Conservation (phyloP, 2,113 vertebrate genomes). For the Noturus placidus region DNA sequence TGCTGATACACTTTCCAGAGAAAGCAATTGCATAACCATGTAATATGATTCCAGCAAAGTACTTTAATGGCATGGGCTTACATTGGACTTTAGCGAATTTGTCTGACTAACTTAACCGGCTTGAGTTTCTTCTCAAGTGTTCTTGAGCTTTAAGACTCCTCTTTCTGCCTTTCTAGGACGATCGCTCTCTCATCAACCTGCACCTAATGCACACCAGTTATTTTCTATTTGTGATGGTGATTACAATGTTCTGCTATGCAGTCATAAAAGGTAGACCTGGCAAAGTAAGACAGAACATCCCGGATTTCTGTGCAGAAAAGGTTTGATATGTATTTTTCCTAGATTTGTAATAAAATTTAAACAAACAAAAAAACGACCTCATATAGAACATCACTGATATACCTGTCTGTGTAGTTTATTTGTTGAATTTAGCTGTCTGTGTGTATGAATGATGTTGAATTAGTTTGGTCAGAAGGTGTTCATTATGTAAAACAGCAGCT, state of each 20-base stretch:
- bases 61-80: not conserved
- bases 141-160: not conserved
- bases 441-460: not conserved
- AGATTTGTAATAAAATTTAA: not conserved
- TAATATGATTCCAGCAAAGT: not conserved
- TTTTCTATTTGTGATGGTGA: constrained; percentile 99
- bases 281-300: constrained; percentile 88
- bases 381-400: not conserved
- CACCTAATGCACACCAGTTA: constrained; percentile 99
- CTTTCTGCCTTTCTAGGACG: constrained; percentile 78
- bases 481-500: not conserved
- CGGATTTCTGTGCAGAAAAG: constrained; percentile 83
- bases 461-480: not conserved
- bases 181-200: constrained; percentile 97
- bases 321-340: constrained; percentile 7
- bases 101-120: not conserved
- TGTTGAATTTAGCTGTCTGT: not conserved
- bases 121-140: not conserved
- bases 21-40: not conserved
- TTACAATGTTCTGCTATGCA: constrained; percentile 99
- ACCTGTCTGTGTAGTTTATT: not conserved
- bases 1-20: not conserved
- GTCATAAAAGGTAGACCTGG: constrained; percentile 96
- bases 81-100: not conserved
- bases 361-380: not conserved